phyloP scores from a whole-genome alignment of 2,888 invertebrate genomes.

The Metacarcinus magister region DNA sequence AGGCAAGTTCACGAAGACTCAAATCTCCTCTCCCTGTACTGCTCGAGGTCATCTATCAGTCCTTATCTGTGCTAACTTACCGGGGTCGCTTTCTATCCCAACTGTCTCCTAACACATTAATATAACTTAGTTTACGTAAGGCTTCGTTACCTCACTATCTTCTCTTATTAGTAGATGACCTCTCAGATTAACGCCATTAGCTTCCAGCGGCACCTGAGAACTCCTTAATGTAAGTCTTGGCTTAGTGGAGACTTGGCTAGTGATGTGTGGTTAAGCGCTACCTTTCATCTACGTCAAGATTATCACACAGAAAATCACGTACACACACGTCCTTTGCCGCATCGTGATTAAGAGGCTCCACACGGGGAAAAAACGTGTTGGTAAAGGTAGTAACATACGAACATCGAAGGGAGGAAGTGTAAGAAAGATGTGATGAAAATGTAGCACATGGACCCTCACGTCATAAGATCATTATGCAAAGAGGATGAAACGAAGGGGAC shows the following conservation, averaged over 20 bases:
- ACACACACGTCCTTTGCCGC: not conserved
- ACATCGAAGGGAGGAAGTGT: not conserved
- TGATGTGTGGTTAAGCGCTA: not conserved
- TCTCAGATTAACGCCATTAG: not conserved
- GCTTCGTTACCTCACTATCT: not conserved
- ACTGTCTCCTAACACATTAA: not conserved
- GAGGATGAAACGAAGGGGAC: not conserved
- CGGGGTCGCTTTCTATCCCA: not conserved
- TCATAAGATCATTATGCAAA: not conserved
- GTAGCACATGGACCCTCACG: not conserved
- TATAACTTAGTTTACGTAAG: not conserved
- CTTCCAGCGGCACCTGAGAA: not conserved
- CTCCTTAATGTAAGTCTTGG: not conserved
- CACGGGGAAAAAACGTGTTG: not conserved
- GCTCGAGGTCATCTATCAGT: not conserved
- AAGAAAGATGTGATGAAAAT: not conserved
- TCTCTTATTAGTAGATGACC: not conserved
- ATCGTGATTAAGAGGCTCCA: too few species aligned
- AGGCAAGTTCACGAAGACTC: not conserved
- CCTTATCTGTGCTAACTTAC: conserved; percentile 32
- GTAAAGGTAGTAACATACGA: not conserved
- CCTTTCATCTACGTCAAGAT: not conserved
- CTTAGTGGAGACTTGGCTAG: not conserved
- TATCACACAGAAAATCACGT: not conserved
- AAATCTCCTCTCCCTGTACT: not conserved